Base-by-base conservation (phyloP, 2,888 invertebrate species). In the Drosophila differens region DNA sequence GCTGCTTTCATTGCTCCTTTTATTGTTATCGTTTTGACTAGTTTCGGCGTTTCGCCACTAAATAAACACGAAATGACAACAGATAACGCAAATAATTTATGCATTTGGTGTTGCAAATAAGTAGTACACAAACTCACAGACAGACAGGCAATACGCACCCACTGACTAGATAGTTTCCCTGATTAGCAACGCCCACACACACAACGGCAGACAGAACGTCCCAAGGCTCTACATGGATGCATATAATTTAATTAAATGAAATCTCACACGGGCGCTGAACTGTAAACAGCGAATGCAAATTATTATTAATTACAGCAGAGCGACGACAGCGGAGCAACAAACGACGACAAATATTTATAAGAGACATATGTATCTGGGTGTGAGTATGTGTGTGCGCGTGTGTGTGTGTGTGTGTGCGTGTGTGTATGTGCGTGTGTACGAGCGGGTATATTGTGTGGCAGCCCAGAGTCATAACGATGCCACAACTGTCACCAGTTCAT, bases 231-330 rank as follows among this genome's bases (percentile, higher is more conserved):
- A 74, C 85, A 85, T 78, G 86, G 62, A 19, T 54, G 39, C 72
- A 72, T 72, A 61, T 70, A 70, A 72, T 86, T 86, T 90, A 89
- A 90, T 90, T 86, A 86, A 90, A 86, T 70, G 85, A 85, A 90
- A 90, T 88, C 91, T 89, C 89, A 62, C 87, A 86, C 87, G 76
- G 85, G 83, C 90, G 89, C 86, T 83, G 85, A 89, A 83, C 90
- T 90, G 83, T 89, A 89, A 85, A 85, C 83, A 74, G 86, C 83
- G 81, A 90, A 90, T 89, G 90, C 90, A 90, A 90, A 85, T 85
- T 85, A 85, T 85, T 85, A 85, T 89, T 85, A 85, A 85, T 85
- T 85, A 90, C 86, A 68, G 64, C 67, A 66, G 61, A 76, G 81
- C 78, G 80, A 74, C 88, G 80, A 85, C 73, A 82, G 72, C 80